A percentile compares a stretch with the other conserved stretches of the same genome.
Evolutionary conservation across 2,888 invertebrate genomes (phyloP).

Genomic region (Camponotus fellah): DNA sequence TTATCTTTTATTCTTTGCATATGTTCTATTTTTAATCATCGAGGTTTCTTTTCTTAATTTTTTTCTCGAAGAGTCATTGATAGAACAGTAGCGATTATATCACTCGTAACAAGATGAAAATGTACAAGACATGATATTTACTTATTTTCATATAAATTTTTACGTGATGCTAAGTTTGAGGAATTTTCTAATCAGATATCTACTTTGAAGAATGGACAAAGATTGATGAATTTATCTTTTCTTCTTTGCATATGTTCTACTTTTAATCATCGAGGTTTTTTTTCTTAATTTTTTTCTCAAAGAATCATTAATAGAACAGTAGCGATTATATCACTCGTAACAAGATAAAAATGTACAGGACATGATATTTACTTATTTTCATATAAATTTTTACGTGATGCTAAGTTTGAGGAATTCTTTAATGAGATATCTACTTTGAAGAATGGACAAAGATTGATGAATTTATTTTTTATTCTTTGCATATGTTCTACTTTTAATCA

Average conservation of each 20-base stretch:
- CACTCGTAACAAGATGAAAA: neutral
- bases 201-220: neutral
- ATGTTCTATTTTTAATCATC: neutral
- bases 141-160: neutral
- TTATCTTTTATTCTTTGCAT: neutral
- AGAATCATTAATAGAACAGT: neutral
- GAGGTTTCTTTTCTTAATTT: neutral
- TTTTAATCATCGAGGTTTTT: neutral
- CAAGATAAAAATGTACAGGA: neutral
- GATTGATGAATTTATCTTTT: too few species aligned
- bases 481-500: neutral
- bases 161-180: neutral
- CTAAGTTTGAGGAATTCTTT: neutral
- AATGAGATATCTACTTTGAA: slow-evolving; percentile 1
- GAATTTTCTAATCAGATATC: neutral
- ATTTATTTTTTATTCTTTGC: too few species aligned
- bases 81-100: neutral
- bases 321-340: neutral
- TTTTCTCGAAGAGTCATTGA: neutral
- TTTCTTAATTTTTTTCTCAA: neutral
- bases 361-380: neutral
- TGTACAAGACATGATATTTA: neutral
- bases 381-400: neutral
- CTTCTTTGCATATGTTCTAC: neutral
- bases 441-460: slow-evolving; percentile 5